These are phyloP conservation scores for Rhinolophus ferrumequinum DNA, from an alignment of 2,113 vertebrate genomes.

Conservation along the genomic window DNA sequence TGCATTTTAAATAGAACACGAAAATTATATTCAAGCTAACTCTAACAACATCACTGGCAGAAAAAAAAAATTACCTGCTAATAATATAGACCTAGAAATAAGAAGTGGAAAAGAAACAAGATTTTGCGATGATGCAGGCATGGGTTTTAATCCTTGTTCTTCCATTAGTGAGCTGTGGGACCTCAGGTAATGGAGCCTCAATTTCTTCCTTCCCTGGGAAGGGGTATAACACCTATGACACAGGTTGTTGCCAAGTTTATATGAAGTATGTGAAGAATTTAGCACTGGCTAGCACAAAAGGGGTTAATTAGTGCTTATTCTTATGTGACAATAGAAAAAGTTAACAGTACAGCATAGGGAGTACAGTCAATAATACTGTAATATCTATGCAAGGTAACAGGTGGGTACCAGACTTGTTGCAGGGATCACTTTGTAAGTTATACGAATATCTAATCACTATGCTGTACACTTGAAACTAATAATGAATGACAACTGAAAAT, in stretches of 20 bases:
- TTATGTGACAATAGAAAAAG: background rate
- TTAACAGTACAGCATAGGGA: background rate
- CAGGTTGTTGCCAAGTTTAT: background rate
- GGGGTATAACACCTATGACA: background rate
- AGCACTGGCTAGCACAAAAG: background rate
- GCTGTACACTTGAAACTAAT: no score
- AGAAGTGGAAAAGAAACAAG: background rate
- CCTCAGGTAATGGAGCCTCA: background rate
- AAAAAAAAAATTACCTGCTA: background rate
- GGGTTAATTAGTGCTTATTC: background rate
- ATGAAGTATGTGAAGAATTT: background rate
- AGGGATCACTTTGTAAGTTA: no score
- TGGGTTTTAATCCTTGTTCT: background rate
- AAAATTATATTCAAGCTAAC: conserved; percentile 45
- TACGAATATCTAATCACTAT: no score
- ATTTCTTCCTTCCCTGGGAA: background rate
- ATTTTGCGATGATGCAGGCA: background rate
- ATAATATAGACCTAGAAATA: conserved; percentile 28
- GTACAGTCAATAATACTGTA: no score
- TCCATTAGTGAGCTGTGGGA: background rate
- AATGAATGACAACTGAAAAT: no score
- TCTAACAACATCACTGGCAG: background rate
- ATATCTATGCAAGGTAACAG: no score
- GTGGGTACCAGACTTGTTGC: no score
- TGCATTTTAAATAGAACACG: background rate